Base-by-base conservation (phyloP, 2,113 vertebrate species). In the Elephantulus edwardii region DNA sequence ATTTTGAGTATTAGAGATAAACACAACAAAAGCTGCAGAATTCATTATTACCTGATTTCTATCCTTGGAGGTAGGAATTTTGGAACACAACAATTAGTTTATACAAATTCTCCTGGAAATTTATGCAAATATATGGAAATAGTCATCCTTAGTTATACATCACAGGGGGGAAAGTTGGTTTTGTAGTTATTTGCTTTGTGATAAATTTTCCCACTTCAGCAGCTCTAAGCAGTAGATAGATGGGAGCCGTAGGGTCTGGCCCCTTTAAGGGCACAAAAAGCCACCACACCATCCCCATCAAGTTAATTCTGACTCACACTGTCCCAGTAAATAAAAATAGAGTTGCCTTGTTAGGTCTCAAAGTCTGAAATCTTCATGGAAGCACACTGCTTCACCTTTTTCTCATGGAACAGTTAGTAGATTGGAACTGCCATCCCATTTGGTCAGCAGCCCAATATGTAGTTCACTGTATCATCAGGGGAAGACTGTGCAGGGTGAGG, bases 41-140 rank as follows among this genome's bases (percentile, higher is more conserved):
- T 30, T 44, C 87, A 84, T 74, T 77, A 14, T 80, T 86, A 28
- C 48, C 90, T 83, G 75, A 52, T 60, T 74, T 75, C 50, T 86
- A 71, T 78, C 54, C 42, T 54, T 80, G 33, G 9, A 48, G 33
- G 68, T 70, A 87, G 44, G 28, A 84, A 13, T 90, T 78, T 78
- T 56, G 56, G 72, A 86, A 87, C 28, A 79, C 1, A 74, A 13
- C n/a, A n/a, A n/a, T n/a, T n/a, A 44, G 28, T 40, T 86, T 90
- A 83, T 62, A 75, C 33, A 35, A 74, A 9, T 80, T 60, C 79
- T 64, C 42, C 76, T 64, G 44, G 33, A 84, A 80, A 68, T 83
- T 28, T 89, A 56, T 76, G 30, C 50, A 84, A 81, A 74, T 7
- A 42, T 77, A 91, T 62, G 30, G 74, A 92, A 78, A 72, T 64